These are phyloP conservation scores for Sminthurides aquaticus DNA, from an alignment of 2,888 invertebrate species.

Conservation along the genomic window DNA sequence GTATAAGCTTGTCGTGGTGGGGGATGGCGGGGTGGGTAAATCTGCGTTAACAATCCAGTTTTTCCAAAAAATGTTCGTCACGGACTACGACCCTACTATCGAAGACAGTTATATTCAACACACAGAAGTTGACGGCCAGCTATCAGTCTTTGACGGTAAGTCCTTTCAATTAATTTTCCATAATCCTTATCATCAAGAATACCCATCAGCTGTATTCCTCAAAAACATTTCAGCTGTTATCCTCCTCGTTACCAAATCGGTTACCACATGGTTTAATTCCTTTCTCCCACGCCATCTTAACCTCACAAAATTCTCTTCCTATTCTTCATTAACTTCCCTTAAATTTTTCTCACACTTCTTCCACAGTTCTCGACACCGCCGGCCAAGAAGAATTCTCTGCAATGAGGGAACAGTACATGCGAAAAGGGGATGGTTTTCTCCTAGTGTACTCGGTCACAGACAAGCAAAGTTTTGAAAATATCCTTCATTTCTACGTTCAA, in stretches of 20 bases:
- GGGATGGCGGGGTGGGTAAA: slow-evolving; percentile 90
- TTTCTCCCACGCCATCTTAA: not conserved
- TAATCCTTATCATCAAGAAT: too few relatives aligned
- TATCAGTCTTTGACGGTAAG: slow-evolving; percentile 82
- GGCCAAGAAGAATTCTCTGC: slow-evolving; percentile 95
- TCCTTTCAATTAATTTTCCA: slow-evolving; percentile 7
- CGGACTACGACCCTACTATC: slow-evolving; percentile 92
- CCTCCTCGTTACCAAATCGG: too few relatives aligned
- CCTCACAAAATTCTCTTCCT: not conserved
- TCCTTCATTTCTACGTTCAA: slow-evolving; percentile 79
- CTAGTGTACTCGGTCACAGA: slow-evolving; percentile 90
- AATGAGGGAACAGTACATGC: slow-evolving; percentile 88
- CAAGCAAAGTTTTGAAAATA: slow-evolving; percentile 80
- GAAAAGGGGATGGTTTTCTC: slow-evolving; percentile 87
- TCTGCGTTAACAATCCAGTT: slow-evolving; percentile 94
- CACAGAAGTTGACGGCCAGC: slow-evolving; percentile 83
- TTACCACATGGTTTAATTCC: too few relatives aligned
- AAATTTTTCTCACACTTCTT: too few relatives aligned
- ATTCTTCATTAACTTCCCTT: not conserved
- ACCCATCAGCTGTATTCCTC: too few relatives aligned
- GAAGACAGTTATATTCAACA: slow-evolving; percentile 93
- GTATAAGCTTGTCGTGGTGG: slow-evolving; percentile 85
- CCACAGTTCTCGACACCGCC: slow-evolving; percentile 79
- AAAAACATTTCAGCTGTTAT: too few relatives aligned
- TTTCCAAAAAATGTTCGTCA: slow-evolving; percentile 88